phyloP scores from a whole-genome alignment of 2,113 vertebrate genomes.

The Neogobius melanostomus region DNA sequence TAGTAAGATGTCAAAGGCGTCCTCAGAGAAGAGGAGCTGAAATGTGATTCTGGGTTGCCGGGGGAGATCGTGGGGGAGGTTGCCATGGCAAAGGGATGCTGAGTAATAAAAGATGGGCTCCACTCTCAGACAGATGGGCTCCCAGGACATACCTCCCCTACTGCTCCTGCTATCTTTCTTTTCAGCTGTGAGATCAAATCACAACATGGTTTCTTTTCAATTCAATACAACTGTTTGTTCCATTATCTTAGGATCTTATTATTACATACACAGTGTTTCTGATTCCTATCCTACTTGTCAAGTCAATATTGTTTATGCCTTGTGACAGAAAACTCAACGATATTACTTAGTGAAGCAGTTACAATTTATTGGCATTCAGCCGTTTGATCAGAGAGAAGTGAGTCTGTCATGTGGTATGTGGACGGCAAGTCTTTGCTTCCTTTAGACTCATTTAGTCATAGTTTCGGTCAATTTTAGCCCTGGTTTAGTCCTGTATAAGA shows the following conservation, averaged over 20 bases:
- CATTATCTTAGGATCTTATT: too few relatives aligned
- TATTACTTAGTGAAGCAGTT: too few relatives aligned
- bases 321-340: too few relatives aligned
- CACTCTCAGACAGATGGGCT: constrained; percentile 57
- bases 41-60: constrained; percentile 63
- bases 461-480: too few relatives aligned
- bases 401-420: too few relatives aligned
- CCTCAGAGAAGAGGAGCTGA: constrained; percentile 57
- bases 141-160: constrained; percentile 49
- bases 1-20: constrained; percentile 63
- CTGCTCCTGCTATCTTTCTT: constrained; percentile 22
- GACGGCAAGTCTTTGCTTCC: too few relatives aligned
- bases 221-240: background rate
- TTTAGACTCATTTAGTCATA: too few relatives aligned
- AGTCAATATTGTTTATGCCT: too few relatives aligned
- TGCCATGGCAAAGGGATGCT: constrained; percentile 69
- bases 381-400: too few relatives aligned
- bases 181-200: constrained; percentile 22
- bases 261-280: background rate
- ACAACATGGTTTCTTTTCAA: constrained; percentile 2
- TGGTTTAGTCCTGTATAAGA: too few relatives aligned
- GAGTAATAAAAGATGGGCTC: constrained; percentile 68
- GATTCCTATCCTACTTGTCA: background rate
- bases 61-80: constrained; percentile 53
- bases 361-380: too few relatives aligned